Evolutionary conservation across 2,113 vertebrate genomes (phyloP), one percentile per base, ranked within the genome.

Genomic region (Scomber colias): DNA sequence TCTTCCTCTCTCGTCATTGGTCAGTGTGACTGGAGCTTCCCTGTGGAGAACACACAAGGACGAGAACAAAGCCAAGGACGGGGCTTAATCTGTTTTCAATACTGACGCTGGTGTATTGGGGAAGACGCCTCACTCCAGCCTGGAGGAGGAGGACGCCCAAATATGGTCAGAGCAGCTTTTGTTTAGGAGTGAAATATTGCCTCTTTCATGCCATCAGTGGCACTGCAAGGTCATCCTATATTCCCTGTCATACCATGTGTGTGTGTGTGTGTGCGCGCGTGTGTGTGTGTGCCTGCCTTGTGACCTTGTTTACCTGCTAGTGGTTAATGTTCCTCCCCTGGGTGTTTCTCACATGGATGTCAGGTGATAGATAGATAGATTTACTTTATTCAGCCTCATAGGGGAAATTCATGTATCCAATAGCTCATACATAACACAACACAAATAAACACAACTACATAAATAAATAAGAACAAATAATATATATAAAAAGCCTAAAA

Each of bases 61-160:
- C 63, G 3, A 69, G 46, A 64, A 79, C 54, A 76, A 76, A 83
- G 76, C 79, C 80, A 64, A 79, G 72, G 76, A 62, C 62, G 9
- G 9, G 45, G 48, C 68, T 45, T 67, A 72, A 80, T 83, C 50
- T 76, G 46, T 77, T 87, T 83, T 80, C 76, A 68, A 40, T 69
- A 55, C 62, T 19, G 57, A 59, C 56, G 68, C 56, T 56, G 53
- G 45, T 60, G 65, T 56, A 54, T 61, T 48, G 57, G 51, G 45
- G 55, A 30, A 44, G 17, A 53, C 24, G 16, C 14, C 71, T 30
- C 15, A 50, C 14, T 56, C 17, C 59, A n/a, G 61, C 21, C 54
- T 56, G 56, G 45, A 51, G 5, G 19, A 24, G 61, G 3, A 55
- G 12, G 64, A 62, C 69, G 27, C 24, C 57, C 50, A 64, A 70